phyloP scores from a whole-genome alignment of 2,888 invertebrate genomes.

The Drosophila mayaguana region DNA sequence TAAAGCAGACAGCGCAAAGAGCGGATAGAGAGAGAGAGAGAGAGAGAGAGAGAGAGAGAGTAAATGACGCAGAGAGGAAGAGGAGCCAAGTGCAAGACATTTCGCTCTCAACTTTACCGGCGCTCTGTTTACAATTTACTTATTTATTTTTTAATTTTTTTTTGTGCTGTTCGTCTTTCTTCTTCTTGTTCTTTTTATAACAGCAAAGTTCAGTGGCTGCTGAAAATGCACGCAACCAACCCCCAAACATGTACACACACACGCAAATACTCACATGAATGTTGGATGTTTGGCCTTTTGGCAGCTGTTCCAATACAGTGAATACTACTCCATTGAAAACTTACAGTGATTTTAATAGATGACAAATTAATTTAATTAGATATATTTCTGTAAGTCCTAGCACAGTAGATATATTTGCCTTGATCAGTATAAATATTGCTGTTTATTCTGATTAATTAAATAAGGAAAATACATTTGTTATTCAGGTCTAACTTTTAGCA shows the following conservation, averaged over 20 bases:
- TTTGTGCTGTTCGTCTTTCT: slow-evolving; percentile 32
- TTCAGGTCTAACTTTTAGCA: too few relatives aligned
- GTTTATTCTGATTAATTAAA: too few relatives aligned
- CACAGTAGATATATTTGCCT: too few relatives aligned
- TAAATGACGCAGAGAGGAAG: slow-evolving; percentile 9
- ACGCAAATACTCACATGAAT: neutral
- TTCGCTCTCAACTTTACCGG: slow-evolving; percentile 59
- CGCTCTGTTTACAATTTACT: slow-evolving; percentile 74
- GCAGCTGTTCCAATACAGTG: slow-evolving; percentile 50
- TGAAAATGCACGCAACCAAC: slow-evolving; percentile 62
- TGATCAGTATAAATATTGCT: too few relatives aligned
- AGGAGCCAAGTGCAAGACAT: slow-evolving; percentile 44
- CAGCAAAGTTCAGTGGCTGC: slow-evolving; percentile 66
- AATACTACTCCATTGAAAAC: neutral
- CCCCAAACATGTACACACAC: slow-evolving; percentile 29
- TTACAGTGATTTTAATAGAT: neutral
- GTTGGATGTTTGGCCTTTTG: slow-evolving; percentile 47
- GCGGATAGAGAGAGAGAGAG: slow-evolving; percentile 2
- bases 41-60: slow-evolving; percentile 2
- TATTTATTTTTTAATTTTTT: slow-evolving; percentile 1
- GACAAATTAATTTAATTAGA: too few relatives aligned
- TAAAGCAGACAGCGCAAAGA: slow-evolving; percentile 18
- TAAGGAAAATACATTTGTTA: too few relatives aligned
- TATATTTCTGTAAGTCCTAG: too few relatives aligned
- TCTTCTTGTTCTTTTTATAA: slow-evolving; percentile 42